Evolutionary conservation across 2,113 vertebrate species (phyloP), one percentile per base, ranked within the genome.

Genomic region (Actenoides hombroni): DNA sequence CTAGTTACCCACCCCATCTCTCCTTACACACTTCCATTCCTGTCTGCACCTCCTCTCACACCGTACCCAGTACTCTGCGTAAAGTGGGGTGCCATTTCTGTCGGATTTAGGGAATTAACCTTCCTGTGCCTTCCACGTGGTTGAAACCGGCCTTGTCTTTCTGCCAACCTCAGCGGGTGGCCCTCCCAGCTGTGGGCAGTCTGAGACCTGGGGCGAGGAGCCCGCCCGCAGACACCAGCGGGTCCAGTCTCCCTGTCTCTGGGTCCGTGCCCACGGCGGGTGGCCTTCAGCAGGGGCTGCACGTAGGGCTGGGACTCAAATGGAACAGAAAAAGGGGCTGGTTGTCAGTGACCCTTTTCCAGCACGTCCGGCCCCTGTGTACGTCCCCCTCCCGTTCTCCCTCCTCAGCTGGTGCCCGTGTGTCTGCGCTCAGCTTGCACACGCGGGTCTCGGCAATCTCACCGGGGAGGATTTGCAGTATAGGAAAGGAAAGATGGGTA

Each of bases 221-320:
- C 46, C 20, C 11, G 9, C 25, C 1, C 13, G 11, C 54, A 7
- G 11, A 26, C 9, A 6, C 24, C 1, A 0, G 10, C 48, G 14
- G 4, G 20, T 25, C 37, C 33, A 0, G 20, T n/a, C 70, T 54
- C 4, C 44, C n/a, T 19, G 28, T 21, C 39, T 13, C 40, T 21
- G 33, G n/a, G 23, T 46, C 33, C n/a, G 0, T 14, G 24, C 37
- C 28, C 53, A 18, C 2, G 82, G 67, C 44, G 25, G 74, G 5
- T 67, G 40, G 40, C 42, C 42, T 42, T 42, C 42, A 16, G 42
- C 42, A 42, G 42, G 59, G 56, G 56, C 26, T 25, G 40, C 13
- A 3, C 11, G 29, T 21, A 37, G 68, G 40, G 40, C 76, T 67
- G 20, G 53, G 46, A 23, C 39, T 67, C 14, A 44, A 53, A 48